These are phyloP conservation scores for Prenolepis imparis DNA, from an alignment of 2,888 invertebrate species.

Conservation along the genomic window DNA sequence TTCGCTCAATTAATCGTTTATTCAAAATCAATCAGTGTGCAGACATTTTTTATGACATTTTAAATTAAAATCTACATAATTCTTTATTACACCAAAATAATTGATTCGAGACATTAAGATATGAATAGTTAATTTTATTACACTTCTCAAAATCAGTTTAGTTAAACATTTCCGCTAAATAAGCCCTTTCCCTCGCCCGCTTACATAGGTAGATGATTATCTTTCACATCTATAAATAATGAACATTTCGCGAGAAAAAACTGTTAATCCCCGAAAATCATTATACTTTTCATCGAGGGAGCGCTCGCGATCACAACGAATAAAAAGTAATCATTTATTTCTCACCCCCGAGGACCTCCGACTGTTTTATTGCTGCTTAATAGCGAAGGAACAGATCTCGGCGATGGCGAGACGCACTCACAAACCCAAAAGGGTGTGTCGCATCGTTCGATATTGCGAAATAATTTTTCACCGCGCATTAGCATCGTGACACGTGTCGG, in stretches of 20 bases:
- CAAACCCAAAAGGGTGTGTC: constrained; percentile 18
- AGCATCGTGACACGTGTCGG: constrained; percentile 77
- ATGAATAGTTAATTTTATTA: neutral
- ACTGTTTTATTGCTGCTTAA: constrained; percentile 75
- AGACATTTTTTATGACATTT: neutral
- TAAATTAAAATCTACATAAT: constrained; percentile 12
- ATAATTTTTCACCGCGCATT: constrained; percentile 80
- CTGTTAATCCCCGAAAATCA: constrained; percentile 67
- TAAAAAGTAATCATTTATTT: constrained; percentile 39
- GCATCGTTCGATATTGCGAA: constrained; percentile 67
- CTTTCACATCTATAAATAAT: constrained; percentile 56
- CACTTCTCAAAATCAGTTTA: neutral
- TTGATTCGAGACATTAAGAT: neutral
- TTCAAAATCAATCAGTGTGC: neutral
- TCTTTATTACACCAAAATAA: neutral
- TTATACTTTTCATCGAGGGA: constrained; percentile 48
- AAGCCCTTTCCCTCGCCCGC: neutral
- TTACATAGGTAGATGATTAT: constrained; percentile 7
- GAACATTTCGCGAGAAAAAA: constrained; percentile 14
- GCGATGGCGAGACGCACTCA: constrained; percentile 9
- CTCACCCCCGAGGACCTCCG: constrained; percentile 52
- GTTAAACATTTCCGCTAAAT: neutral
- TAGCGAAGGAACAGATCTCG: constrained; percentile 54
- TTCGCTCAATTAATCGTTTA: constrained; percentile 3
- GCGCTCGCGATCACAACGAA: neutral